Evolutionary conservation across 2,113 vertebrate species (phyloP).

Genomic region (Eurystomus gularis): DNA sequence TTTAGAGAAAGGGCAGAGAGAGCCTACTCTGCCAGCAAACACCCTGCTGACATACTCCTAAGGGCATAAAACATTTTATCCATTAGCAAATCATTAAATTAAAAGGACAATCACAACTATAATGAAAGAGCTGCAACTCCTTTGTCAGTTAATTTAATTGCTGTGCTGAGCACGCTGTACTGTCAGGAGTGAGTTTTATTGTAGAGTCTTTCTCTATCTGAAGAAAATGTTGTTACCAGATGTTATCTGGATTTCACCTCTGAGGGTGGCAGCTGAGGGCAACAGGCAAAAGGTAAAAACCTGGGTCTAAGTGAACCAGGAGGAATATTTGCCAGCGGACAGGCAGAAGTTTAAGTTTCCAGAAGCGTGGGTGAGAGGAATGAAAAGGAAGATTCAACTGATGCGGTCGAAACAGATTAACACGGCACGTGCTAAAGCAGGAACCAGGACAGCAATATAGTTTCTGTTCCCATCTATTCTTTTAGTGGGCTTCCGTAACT

Average conservation of each 20-base stretch:
- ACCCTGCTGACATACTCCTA: accelerated
- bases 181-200: not conserved
- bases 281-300: not conserved
- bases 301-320: not conserved
- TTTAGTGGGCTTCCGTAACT: not conserved
- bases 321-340: not conserved
- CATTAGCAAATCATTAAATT: not conserved
- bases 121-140: not conserved
- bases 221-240: not conserved
- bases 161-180: not conserved
- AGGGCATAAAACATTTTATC: not conserved
- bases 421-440: not conserved
- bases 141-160: not conserved
- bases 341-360: not conserved
- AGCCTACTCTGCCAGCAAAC: not conserved
- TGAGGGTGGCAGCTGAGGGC: not conserved
- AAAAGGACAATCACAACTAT: not conserved
- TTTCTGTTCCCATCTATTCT: not conserved
- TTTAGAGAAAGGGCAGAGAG: not conserved
- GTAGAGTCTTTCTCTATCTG: not conserved
- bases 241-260: not conserved
- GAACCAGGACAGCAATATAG: not conserved
- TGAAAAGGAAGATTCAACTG: not conserved
- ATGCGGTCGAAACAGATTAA: not conserved
- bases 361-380: not conserved